These are phyloP conservation scores for Nebria ingens DNA, from an alignment of 1,140 invertebrate genomes.

Conservation along the genomic window DNA sequence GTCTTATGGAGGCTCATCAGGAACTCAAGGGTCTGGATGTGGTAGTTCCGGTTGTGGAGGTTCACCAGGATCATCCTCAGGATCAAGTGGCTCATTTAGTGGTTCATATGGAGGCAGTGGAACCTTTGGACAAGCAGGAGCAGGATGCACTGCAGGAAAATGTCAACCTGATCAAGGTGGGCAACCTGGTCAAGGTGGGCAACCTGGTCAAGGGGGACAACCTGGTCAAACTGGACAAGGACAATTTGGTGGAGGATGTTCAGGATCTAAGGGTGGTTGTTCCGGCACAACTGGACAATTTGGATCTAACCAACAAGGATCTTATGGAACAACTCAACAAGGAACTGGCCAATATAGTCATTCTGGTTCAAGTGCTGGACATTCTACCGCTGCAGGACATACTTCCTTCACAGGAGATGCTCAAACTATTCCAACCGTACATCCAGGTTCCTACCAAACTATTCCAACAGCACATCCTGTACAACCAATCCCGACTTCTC, in stretches of 20 bases:
- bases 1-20: slow-evolving; percentile 15
- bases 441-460: neutral
- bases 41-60: neutral
- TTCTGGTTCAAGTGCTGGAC: neutral
- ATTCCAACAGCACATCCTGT: neutral
- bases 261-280: neutral
- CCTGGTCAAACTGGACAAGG: neutral
- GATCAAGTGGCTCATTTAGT: neutral
- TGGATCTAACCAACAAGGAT: neutral
- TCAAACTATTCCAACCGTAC: neutral
- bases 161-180: neutral
- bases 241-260: neutral
- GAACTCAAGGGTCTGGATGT: neutral
- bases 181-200: neutral
- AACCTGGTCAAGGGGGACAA: neutral
- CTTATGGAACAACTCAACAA: too few species aligned
- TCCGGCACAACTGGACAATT: neutral
- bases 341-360: neutral
- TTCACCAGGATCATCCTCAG: neutral
- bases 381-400: neutral
- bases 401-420: neutral
- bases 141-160: neutral
- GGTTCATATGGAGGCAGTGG: neutral
- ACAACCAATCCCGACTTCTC: neutral
- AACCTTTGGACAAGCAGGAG: neutral